Base-by-base conservation (phyloP, 2,888 invertebrate species). In the Dione juno region DNA sequence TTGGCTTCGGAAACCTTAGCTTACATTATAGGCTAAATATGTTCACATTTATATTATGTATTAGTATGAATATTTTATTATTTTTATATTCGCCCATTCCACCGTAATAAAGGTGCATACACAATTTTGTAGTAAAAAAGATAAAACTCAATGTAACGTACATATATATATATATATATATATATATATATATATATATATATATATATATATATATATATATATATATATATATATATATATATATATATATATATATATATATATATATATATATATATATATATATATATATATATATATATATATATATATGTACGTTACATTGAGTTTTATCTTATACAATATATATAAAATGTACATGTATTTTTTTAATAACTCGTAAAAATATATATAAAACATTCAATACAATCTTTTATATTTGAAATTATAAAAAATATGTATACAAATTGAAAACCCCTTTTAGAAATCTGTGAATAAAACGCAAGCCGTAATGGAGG, bases 401-500 rank as follows among this genome's bases (percentile, higher is more conserved):
- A 19, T 40, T 16, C 45, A 45, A 61, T n/a, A 45, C 28, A 16
- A 61, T 35, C 11, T 45, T n/a, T 21, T 45, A 45, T 28, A 35
- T 61, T 45, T 45, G 28, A 61, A 16, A 40, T 57, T 57, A 35
- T 45, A 45, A 45, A 61, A 64, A 64, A 64, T 50, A 28, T 28
- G 28, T 28, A 64, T 50, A 64, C 48, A 19, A 64, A 50, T 50
- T 64, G 64, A 64, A 64, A 64, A 40, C 40, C 37, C 64, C 48
- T 52, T 50, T 48, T 64, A 64, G 40, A 64, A 50, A 64, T 64
- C 50, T 19, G 64, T 52, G 64, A 64, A 64, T 64, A 52, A 64
- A 40, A 64, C n/a, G 50, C 53, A 41, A 41, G 48, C 57, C 37
- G 57, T 41, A 59, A 61, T 61, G 70, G 45, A 35, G 66, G 69